Evolutionary conservation across 2,888 invertebrate genomes (phyloP).

Genomic region (Hylaea fasciaria): DNA sequence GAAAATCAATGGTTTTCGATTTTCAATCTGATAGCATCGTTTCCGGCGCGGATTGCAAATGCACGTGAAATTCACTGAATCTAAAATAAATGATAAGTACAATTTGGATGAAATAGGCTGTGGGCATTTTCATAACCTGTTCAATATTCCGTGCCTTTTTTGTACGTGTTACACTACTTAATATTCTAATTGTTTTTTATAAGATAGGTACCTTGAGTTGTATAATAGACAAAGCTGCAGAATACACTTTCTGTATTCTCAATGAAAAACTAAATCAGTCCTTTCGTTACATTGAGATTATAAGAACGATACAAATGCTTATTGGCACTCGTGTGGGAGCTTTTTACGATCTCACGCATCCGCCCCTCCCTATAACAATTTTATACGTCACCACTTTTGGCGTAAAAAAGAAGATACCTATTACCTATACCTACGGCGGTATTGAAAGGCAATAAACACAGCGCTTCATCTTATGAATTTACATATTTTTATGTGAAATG

Average conservation of each 20-base stretch:
- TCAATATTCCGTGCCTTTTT: not conserved
- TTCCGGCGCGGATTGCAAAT: conserved; percentile 19
- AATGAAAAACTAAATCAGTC: no score
- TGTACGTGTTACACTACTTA: no score
- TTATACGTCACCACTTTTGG: conserved; percentile 31
- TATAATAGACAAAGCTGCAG: no score
- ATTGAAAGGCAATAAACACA: conserved; percentile 52
- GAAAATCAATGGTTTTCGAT: conserved; percentile 33
- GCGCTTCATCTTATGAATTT: conserved; percentile 47
- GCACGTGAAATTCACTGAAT: conserved; percentile 22
- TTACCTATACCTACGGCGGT: conserved; percentile 23
- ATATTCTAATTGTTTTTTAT: no score
- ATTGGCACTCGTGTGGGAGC: no score
- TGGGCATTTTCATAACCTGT: conserved; percentile 7
- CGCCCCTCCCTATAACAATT: conserved; percentile 29
- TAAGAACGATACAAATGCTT: no score
- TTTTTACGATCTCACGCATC: conserved; percentile 27
- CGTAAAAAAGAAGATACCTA: conserved; percentile 33
- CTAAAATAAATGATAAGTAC: conserved; percentile 12
- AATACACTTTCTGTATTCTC: no score
- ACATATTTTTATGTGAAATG: conserved; percentile 52
- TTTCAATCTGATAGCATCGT: conserved; percentile 23
- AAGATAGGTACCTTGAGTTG: no score
- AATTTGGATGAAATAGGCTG: conserved; percentile 19
- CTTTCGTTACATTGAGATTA: no score